Percentiles rank a stretch among this genome's conserved stretches.
Evolutionary conservation across 2,113 vertebrate species (phyloP).

Genomic region (Manacus vitellinus): DNA sequence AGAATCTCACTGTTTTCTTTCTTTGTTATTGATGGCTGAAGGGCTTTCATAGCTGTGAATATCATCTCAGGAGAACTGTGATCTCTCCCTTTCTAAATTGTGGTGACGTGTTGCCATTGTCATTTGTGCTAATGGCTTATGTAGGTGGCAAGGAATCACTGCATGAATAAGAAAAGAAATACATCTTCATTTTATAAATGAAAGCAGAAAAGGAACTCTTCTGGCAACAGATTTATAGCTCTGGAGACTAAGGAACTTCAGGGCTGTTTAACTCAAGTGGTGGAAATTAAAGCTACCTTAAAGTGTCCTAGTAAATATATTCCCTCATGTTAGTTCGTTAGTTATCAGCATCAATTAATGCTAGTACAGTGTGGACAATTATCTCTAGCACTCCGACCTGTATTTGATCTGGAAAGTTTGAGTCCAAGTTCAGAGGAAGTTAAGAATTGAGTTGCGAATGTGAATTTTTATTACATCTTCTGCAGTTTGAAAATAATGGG

Average conservation of each 20-base stretch:
- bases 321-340: not conserved
- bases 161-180: conserved; percentile 35
- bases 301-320: not conserved
- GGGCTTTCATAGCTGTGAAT: conserved; percentile 39
- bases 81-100: conserved; percentile 49
- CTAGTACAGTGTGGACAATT: not conserved
- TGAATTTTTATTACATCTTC: not conserved
- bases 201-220: conserved; percentile 9
- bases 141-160: conserved; percentile 6
- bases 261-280: not conserved
- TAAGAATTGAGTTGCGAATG: not conserved
- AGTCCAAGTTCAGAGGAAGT: not conserved
- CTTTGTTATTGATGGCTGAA: conserved; percentile 45
- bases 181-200: conserved; percentile 40
- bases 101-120: conserved; percentile 44
- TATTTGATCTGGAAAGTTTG: not conserved
- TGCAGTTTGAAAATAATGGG: not conserved
- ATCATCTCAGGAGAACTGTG: conserved; percentile 56
- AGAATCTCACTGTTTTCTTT: conserved; percentile 47
- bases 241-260: not conserved
- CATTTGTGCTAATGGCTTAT: not conserved
- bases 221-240: not conserved
- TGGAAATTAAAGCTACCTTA: not conserved
- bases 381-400: not conserved
- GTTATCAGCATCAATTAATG: not conserved